Evolutionary conservation across 2,888 invertebrate species (phyloP), one percentile per base, ranked within the genome.

Genomic region (Enoplolaimus lenunculus): DNA sequence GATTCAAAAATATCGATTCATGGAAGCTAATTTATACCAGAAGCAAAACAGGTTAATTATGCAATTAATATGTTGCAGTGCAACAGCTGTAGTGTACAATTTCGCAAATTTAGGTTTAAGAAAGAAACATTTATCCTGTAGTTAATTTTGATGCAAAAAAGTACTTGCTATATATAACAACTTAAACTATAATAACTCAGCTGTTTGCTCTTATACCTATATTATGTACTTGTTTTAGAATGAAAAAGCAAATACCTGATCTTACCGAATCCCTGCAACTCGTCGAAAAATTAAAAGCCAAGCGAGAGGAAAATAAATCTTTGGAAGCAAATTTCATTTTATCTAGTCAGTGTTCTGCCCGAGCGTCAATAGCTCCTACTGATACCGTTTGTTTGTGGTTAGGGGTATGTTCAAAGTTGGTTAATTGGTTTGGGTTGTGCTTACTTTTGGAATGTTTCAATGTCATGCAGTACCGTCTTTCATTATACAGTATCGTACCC

Each of bases 1-100:
- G 80, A 92, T 93, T 84, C 89, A 89, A 72, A 94, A 95, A 85
- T 95, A 95, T 82, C 93, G 94, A 84, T 91, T 92, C 81, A 93
- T 97, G 91, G 95, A 97, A 83, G 88, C 88, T 77, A 93, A 92
- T 81, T 85, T 97, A 74, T 86, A 88, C 70, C 88, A 90, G 21
- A 91, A 93, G 77, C 88, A 90, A 75, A 87, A 89, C 77, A 87
- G 92, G 81, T 85, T 57, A 57, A n/a, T 21, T n/a, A n/a, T n/a
- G n/a, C n/a, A n/a, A n/a, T n/a, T n/a, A n/a, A n/a, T n/a, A n/a
- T n/a, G n/a, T n/a, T n/a, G n/a, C n/a, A n/a, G n/a, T n/a, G n/a
- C n/a, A n/a, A n/a, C n/a, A n/a, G n/a, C n/a, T n/a, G n/a, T n/a
- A n/a, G n/a, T n/a, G n/a, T n/a, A n/a, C n/a, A n/a, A n/a, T n/a